A percentile compares a stretch with the other conserved stretches of the same genome.
Evolutionary conservation across 2,797 vertebrate species (phyloP).

Genomic region (Ambastaia sidthimunki): DNA sequence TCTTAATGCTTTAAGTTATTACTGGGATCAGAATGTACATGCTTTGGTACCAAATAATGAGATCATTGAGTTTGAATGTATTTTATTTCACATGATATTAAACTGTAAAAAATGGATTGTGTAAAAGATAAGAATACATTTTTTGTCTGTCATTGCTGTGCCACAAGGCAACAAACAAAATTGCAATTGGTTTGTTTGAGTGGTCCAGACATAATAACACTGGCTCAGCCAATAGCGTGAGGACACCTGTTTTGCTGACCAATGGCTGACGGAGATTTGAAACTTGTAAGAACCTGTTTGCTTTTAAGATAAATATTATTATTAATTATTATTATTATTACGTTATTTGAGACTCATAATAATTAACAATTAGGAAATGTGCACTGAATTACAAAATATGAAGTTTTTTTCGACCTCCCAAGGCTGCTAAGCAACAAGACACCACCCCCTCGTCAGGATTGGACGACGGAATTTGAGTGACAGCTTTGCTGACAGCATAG

Average conservation of each 20-base stretch:
- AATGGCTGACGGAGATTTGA: neutral
- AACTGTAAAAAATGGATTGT: slow-evolving; percentile 40
- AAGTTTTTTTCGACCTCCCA: slow-evolving; percentile 56
- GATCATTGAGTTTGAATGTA: slow-evolving; percentile 30
- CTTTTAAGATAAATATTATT: slow-evolving; percentile 84
- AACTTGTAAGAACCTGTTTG: slow-evolving; percentile 78
- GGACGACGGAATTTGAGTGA: neutral
- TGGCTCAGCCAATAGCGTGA: neutral
- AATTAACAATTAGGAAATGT: slow-evolving; percentile 33
- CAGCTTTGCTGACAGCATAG: too few species aligned
- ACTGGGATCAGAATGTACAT: slow-evolving; percentile 4
- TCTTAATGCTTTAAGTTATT: neutral
- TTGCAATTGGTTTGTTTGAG: neutral
- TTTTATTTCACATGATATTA: slow-evolving; percentile 56
- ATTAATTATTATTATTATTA: slow-evolving; percentile 55
- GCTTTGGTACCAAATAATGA: slow-evolving; percentile 20
- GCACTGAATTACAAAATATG: slow-evolving; percentile 14
- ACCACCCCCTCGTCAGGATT: slow-evolving; percentile 2
- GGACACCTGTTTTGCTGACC: neutral
- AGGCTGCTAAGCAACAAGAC: slow-evolving; percentile 69
- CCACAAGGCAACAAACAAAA: neutral
- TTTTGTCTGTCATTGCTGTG: neutral
- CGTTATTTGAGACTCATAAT: slow-evolving; percentile 51
- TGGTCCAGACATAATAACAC: neutral
- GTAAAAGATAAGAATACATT: neutral